Percentiles rank a stretch among this genome's conserved stretches.
Conservation (phyloP, 2,113 vertebrate species). For the Ameiurus melas region DNA sequence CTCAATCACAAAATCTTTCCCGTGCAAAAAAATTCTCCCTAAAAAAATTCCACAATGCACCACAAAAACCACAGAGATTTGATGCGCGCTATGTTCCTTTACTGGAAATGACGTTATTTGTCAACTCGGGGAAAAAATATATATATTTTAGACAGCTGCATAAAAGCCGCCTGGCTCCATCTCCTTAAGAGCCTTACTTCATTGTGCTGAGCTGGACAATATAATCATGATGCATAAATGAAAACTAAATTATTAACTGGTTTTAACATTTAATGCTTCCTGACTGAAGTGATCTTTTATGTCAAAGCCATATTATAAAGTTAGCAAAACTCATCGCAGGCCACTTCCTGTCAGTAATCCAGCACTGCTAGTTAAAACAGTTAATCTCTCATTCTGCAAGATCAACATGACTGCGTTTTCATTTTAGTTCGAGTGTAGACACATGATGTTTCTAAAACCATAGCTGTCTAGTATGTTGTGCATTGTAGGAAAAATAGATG, state of each 20-base stretch:
- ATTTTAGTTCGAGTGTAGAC: neutral
- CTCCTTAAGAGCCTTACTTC: constrained; percentile 28
- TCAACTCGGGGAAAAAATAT: too few relatives aligned
- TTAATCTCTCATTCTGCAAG: neutral
- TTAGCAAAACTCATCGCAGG: neutral
- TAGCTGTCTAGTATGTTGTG: neutral
- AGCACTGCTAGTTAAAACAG: neutral
- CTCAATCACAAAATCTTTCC: too few relatives aligned
- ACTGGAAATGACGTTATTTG: too few relatives aligned
- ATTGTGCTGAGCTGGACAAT: constrained; percentile 26
- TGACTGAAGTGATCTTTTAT: constrained; percentile 23
- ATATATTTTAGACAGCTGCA: neutral
- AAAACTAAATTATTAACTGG: constrained; percentile 43
- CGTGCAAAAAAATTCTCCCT: too few relatives aligned
- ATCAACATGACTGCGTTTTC: neutral
- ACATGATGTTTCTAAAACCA: neutral
- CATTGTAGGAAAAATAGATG: neutral
- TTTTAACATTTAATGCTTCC: constrained; percentile 27
- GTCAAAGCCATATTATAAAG: neutral
- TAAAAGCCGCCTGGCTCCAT: neutral
- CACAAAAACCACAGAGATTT: too few relatives aligned
- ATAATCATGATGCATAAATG: neutral
- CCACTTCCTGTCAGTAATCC: constrained; percentile 10
- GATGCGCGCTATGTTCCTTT: too few relatives aligned
- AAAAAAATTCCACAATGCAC: too few relatives aligned